Percentiles rank a stretch among this genome's conserved stretches.
These are phyloP conservation scores for Florisuga fusca DNA, from an alignment of 2,797 vertebrate genomes.

Conservation along the genomic window DNA sequence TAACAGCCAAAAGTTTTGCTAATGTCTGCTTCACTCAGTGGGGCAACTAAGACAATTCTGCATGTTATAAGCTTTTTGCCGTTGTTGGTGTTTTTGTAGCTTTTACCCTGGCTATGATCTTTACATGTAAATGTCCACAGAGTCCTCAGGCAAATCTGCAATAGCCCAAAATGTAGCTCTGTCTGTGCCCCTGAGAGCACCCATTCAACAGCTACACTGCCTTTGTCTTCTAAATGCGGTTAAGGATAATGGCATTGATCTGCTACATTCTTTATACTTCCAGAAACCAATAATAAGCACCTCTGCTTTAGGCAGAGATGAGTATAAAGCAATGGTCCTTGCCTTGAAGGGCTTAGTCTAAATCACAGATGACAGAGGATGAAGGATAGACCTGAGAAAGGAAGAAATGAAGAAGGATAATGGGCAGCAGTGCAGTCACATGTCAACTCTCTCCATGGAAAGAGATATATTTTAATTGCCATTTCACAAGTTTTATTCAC, in stretches of 20 bases:
- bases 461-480: conserved; percentile 23
- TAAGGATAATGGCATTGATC: conserved; percentile 57
- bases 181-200: not conserved
- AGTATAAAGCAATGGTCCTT: not conserved
- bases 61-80: not conserved
- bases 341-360: not conserved
- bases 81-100: not conserved
- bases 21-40: not conserved
- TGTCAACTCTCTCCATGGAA: not conserved
- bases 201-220: not conserved
- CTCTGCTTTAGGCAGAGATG: not conserved
- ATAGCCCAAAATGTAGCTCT: not conserved
- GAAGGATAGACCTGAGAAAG: conserved; percentile 3
- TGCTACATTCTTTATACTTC: not conserved
- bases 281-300: conserved; percentile 17
- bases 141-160: not conserved
- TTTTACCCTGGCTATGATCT: not conserved
- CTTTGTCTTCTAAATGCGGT: conserved; percentile 26
- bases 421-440: not conserved
- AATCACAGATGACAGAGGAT: conserved; percentile 5
- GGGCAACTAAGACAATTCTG: not conserved
- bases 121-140: not conserved
- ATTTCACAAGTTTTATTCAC: conserved; percentile 2
- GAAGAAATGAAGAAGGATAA: conserved; percentile 27
- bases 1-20: not conserved